A percentile compares a stretch with the other conserved stretches of the same genome.
Evolutionary conservation across 2,797 vertebrate genomes (phyloP).

Genomic region (Sebastes iracundus): DNA sequence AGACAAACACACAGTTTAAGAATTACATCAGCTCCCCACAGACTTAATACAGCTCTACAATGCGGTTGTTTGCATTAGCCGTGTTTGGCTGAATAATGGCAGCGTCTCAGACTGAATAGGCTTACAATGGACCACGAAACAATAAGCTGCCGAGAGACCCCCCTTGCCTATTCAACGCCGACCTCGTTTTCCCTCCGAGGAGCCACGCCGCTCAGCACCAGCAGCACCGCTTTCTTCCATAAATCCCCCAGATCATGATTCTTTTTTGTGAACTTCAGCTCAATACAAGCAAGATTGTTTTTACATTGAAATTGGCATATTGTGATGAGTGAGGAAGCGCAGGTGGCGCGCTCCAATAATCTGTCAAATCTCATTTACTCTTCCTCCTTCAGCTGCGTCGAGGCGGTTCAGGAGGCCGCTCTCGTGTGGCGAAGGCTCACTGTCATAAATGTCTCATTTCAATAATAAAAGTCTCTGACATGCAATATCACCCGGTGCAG

Average conservation of each 20-base stretch:
- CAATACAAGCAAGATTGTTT: slow-evolving; percentile 45
- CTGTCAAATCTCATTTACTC: slow-evolving; percentile 72
- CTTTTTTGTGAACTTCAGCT: slow-evolving; percentile 36
- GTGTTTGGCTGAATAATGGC: slow-evolving; percentile 49
- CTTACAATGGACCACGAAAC: slow-evolving; percentile 49
- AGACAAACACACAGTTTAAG: slow-evolving; percentile 23
- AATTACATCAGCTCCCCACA: slow-evolving; percentile 47
- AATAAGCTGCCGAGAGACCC: slow-evolving; percentile 41
- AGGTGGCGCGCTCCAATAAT: slow-evolving; percentile 65
- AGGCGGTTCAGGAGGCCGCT: slow-evolving; percentile 33
- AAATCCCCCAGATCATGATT: slow-evolving; percentile 42
- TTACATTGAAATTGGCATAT: slow-evolving; percentile 48
- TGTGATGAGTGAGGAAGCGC: slow-evolving; percentile 42
- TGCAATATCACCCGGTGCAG: slow-evolving; percentile 43
- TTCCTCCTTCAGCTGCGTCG: slow-evolving; percentile 24
- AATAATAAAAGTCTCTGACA: slow-evolving; percentile 75
- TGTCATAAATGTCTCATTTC: slow-evolving; percentile 78
- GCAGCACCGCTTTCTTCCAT: not conserved
- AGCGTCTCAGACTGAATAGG: slow-evolving; percentile 35
- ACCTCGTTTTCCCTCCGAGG: slow-evolving; percentile 32
- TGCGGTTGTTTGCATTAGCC: slow-evolving; percentile 55
- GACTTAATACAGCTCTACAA: slow-evolving; percentile 51
- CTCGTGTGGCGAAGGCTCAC: slow-evolving; percentile 31
- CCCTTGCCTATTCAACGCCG: slow-evolving; percentile 29
- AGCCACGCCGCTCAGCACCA: not conserved